Conservation (phyloP, 2,888 invertebrate genomes). For the Colostygia pectinataria region DNA sequence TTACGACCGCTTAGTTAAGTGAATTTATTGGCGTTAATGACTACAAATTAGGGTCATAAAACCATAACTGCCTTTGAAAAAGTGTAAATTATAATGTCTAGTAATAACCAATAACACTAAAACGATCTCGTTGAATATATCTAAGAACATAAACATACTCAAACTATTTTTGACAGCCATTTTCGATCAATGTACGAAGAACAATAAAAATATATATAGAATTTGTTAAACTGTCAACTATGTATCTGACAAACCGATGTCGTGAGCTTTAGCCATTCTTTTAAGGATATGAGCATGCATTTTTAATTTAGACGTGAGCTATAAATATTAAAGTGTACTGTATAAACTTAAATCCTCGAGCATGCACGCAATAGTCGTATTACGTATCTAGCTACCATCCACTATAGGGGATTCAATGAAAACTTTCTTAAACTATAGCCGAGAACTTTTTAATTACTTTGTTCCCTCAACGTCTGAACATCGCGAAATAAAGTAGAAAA, state of each 20-base stretch:
- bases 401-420: slow-evolving; percentile 35
- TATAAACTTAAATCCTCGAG: slow-evolving; percentile 46
- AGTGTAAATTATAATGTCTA: slow-evolving; percentile 19
- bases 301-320: slow-evolving; percentile 46
- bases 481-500: slow-evolving; percentile 46
- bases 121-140: not conserved
- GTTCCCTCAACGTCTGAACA: slow-evolving; percentile 51
- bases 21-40: slow-evolving; percentile 33
- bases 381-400: slow-evolving; percentile 46
- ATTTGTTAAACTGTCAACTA: not conserved
- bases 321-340: slow-evolving; percentile 47
- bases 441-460: slow-evolving; percentile 63
- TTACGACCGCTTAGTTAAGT: slow-evolving; percentile 27
- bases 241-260: slow-evolving; percentile 16
- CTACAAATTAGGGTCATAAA: slow-evolving; percentile 33
- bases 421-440: slow-evolving; percentile 50
- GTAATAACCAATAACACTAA: slow-evolving; percentile 8
- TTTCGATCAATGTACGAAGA: not conserved
- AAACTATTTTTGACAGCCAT: slow-evolving; percentile 5
- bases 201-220: not conserved
- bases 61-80: slow-evolving; percentile 24
- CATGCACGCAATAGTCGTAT: slow-evolving; percentile 53
- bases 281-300: slow-evolving; percentile 49
- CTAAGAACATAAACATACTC: not conserved
- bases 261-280: slow-evolving; percentile 40